Evolutionary conservation across 2,888 invertebrate genomes (phyloP).

Genomic region (Invenusta paracnida): DNA sequence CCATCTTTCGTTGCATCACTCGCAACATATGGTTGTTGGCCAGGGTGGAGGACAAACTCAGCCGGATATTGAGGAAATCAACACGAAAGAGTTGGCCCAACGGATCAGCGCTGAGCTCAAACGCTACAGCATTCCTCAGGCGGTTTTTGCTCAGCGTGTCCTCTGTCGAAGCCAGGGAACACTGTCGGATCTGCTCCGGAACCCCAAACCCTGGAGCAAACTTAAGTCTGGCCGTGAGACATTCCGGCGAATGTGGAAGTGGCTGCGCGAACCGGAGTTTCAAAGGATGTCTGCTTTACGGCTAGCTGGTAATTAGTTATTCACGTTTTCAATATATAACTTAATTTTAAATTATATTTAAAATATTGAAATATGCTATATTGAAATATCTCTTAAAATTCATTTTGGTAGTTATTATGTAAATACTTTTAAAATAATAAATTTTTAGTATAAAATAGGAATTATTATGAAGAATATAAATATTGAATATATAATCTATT

Average conservation of each 20-base stretch:
- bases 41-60: background rate
- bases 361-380: too few relatives aligned
- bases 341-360: too few relatives aligned
- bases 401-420: too few relatives aligned
- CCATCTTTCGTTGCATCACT: background rate
- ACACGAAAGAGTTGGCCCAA: constrained; percentile 44
- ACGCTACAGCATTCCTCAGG: constrained; percentile 97
- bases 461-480: too few relatives aligned
- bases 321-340: background rate
- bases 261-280: constrained; percentile 98
- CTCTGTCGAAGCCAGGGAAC: constrained; percentile 96
- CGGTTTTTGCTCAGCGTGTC: constrained; percentile 97
- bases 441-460: too few relatives aligned
- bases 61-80: constrained; percentile 36
- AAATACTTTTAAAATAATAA: too few relatives aligned
- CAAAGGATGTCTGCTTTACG: constrained; percentile 96
- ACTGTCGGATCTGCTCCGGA: constrained; percentile 87
- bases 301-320: constrained; percentile 74
- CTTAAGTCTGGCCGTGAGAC: constrained; percentile 97
- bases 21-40: background rate
- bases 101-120: constrained; percentile 73
- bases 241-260: constrained; percentile 98
- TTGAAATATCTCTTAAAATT: too few relatives aligned
- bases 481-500: too few relatives aligned
- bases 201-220: constrained; percentile 99